phyloP scores from a whole-genome alignment of 2,113 vertebrate genomes.

The Nothocercus nigrocapillus region DNA sequence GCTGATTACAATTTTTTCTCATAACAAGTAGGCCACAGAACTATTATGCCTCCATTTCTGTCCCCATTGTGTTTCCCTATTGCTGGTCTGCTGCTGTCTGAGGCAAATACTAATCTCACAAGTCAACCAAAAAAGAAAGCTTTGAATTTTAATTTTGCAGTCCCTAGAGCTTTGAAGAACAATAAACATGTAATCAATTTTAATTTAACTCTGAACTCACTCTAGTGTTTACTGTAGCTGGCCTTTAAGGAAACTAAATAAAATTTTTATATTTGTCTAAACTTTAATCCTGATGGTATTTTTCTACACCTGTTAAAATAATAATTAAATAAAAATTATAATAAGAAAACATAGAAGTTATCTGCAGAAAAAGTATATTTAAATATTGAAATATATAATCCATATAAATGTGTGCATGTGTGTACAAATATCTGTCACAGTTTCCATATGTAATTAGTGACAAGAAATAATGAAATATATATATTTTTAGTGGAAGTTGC shows the following conservation, averaged over 20 bases:
- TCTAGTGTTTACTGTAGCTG: constrained; percentile 50
- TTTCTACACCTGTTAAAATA: constrained; percentile 6
- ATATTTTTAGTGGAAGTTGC: not conserved
- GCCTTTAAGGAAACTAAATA: constrained; percentile 27
- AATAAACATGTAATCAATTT: constrained; percentile 39
- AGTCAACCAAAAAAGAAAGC: constrained; percentile 52
- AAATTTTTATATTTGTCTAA: constrained; percentile 40
- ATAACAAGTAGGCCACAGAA: not conserved
- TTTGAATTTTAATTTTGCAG: constrained; percentile 62
- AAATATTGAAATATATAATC: not conserved
- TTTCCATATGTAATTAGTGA: not conserved
- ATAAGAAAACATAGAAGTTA: not conserved
- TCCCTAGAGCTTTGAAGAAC: constrained; percentile 41
- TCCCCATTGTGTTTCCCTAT: constrained; percentile 16
- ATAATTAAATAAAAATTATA: not conserved
- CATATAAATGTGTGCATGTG: not conserved
- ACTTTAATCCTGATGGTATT: not conserved
- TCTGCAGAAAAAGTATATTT: not conserved
- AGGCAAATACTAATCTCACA: constrained; percentile 52
- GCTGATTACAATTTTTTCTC: not conserved
- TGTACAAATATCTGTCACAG: not conserved
- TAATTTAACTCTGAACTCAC: constrained; percentile 59
- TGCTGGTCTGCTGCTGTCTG: constrained; percentile 2
- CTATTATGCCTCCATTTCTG: not conserved
- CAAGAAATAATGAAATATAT: not conserved